Conservation (phyloP, 2,888 invertebrate species). For the Lithophane leautieri region DNA sequence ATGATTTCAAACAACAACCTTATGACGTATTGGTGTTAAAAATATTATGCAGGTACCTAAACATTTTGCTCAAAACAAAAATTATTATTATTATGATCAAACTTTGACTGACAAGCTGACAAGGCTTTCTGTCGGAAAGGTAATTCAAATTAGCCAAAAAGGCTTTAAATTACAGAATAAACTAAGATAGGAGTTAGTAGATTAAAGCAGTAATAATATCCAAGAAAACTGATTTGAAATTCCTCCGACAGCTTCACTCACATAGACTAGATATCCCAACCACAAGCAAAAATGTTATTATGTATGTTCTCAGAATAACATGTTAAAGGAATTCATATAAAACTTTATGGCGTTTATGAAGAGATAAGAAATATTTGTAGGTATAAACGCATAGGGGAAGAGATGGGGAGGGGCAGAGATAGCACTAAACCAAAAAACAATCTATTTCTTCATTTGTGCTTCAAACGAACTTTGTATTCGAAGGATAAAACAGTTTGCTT, state of each 20-base stretch:
- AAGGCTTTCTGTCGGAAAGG: neutral
- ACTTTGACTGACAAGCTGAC: neutral
- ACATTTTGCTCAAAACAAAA: too few species aligned
- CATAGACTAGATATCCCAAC: neutral
- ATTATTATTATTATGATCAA: neutral
- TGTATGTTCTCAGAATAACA: neutral
- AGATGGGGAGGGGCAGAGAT: too few species aligned
- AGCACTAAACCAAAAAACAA: too few species aligned
- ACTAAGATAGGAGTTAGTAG: neutral
- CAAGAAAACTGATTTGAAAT: neutral
- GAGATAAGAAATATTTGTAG: too few species aligned
- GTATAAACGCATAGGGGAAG: too few species aligned
- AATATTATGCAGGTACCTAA: too few species aligned
- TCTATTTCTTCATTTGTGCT: slow-evolving; percentile 12
- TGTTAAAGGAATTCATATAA: neutral
- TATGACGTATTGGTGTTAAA: too few species aligned
- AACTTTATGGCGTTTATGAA: neutral
- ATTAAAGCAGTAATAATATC: neutral
- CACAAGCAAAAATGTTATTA: too few species aligned
- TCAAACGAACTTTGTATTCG: neutral
- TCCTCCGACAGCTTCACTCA: neutral
- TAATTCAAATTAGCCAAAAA: neutral
- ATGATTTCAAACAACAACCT: too few species aligned
- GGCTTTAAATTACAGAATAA: neutral
- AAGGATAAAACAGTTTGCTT: slow-evolving; percentile 6